These are phyloP conservation scores for Tinea semifulvella DNA, from an alignment of 2,888 invertebrate genomes.

Conservation along the genomic window DNA sequence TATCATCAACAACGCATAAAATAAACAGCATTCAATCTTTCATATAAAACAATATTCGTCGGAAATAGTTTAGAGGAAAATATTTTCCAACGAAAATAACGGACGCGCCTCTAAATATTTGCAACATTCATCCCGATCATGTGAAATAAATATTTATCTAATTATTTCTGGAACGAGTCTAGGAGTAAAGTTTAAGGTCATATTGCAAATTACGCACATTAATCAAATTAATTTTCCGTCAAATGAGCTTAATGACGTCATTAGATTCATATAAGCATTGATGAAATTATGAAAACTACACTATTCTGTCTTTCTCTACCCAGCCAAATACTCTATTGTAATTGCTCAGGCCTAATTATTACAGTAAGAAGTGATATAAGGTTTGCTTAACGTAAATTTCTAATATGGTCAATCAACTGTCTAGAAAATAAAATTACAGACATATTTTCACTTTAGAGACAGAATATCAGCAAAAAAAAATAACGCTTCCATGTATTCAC, in stretches of 20 bases:
- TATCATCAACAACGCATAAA: constrained; percentile 4
- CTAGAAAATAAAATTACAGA: too few relatives aligned
- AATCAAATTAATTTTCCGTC: constrained; percentile 1
- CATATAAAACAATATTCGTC: constrained; percentile 19
- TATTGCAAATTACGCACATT: constrained; percentile 5
- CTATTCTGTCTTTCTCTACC: too few relatives aligned
- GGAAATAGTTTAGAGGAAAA: constrained; percentile 1
- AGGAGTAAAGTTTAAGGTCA: constrained; percentile 12
- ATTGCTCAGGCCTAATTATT: too few relatives aligned
- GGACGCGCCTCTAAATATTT: constrained; percentile 3
- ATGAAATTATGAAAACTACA: too few relatives aligned
- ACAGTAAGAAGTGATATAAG: too few relatives aligned
- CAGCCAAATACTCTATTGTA: too few relatives aligned
- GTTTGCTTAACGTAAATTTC: too few relatives aligned
- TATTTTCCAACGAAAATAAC: constrained; percentile 8
- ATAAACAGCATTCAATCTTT: constrained; percentile 15
- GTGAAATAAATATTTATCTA: constrained; percentile 12
- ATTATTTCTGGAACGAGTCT: constrained; percentile 9
- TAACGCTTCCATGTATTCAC: too few relatives aligned
- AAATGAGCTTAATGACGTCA: constrained; percentile 2
- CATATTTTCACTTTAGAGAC: too few relatives aligned
- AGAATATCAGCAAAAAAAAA: too few relatives aligned
- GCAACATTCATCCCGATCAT: background rate
- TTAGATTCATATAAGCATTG: too few relatives aligned
- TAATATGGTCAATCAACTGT: too few relatives aligned